Percentiles rank a stretch among this genome's conserved stretches.
phyloP scores from a whole-genome alignment of 2,113 vertebrate genomes.

The Anoplopoma fimbria region DNA sequence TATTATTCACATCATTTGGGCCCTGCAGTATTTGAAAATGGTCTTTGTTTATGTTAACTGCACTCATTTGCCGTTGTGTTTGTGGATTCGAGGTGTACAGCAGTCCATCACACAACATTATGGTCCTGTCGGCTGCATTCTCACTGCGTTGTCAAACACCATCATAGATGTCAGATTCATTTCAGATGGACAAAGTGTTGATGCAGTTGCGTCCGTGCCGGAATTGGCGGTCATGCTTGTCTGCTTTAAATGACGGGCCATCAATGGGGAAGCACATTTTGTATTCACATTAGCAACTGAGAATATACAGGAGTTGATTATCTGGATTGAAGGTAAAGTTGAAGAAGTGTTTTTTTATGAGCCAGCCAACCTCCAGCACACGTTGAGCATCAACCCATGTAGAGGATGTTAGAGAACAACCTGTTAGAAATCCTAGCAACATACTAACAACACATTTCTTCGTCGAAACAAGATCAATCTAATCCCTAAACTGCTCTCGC shows the following conservation, averaged over 20 bases:
- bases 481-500: slow-evolving; percentile 57
- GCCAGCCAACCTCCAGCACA: slow-evolving; percentile 27
- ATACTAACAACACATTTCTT: slow-evolving; percentile 57
- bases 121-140: slow-evolving; percentile 2
- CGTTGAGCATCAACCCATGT: slow-evolving; percentile 33
- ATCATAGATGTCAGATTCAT: slow-evolving; percentile 42
- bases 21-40: background rate
- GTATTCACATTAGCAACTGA: slow-evolving; percentile 17
- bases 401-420: slow-evolving; percentile 33
- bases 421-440: slow-evolving; percentile 48
- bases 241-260: slow-evolving; percentile 41
- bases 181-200: slow-evolving; percentile 47
- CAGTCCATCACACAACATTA: slow-evolving; percentile 23
- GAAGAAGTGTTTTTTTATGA: slow-evolving; percentile 18
- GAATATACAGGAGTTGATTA: slow-evolving; percentile 38
- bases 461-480: slow-evolving; percentile 62
- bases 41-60: background rate
- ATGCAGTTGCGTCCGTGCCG: slow-evolving; percentile 38
- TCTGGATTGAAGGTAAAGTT: background rate
- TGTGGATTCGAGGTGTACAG: slow-evolving; percentile 9
- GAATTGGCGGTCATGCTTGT: slow-evolving; percentile 54
- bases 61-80: slow-evolving; percentile 6
- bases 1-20: background rate
- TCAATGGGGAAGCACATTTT: slow-evolving; percentile 25
- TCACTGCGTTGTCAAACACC: slow-evolving; percentile 52